Percentiles rank a stretch among this genome's conserved stretches.
phyloP scores from a whole-genome alignment of 2,113 vertebrate genomes.

The Myotis yumanensis region DNA sequence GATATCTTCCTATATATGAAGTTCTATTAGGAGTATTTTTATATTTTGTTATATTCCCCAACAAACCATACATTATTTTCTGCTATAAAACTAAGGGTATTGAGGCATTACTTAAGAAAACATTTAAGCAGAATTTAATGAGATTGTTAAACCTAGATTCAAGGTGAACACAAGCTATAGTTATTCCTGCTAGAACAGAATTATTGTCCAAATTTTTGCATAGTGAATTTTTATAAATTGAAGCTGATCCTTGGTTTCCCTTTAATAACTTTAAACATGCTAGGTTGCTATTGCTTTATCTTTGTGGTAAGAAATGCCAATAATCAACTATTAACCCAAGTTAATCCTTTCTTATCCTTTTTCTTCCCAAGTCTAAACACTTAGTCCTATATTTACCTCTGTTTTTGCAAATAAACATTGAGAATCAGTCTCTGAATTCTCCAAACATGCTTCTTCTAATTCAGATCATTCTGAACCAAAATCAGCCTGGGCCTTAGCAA shows the following conservation, averaged over 20 bases:
- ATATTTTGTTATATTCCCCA: neutral
- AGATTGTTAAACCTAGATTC: neutral
- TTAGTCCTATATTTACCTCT: slow-evolving; percentile 3
- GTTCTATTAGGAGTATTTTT: neutral
- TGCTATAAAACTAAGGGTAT: slow-evolving; percentile 11
- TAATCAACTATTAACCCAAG: slow-evolving; percentile 17
- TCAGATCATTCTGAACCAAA: slow-evolving; percentile 56
- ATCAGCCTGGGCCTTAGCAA: slow-evolving; percentile 22
- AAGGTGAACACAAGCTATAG: neutral
- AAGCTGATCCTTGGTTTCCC: neutral
- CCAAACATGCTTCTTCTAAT: slow-evolving; percentile 46
- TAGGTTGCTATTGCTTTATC: neutral
- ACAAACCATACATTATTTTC: neutral
- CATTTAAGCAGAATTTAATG: neutral
- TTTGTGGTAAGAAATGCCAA: neutral
- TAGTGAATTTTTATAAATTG: slow-evolving; percentile 6
- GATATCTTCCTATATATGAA: neutral
- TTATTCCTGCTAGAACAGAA: neutral
- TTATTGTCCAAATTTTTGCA: neutral
- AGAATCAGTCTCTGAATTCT: slow-evolving; percentile 34
- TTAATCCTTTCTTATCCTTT: neutral
- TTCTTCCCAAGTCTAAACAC: neutral
- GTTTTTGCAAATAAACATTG: slow-evolving; percentile 51
- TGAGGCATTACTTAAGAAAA: neutral
- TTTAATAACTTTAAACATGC: neutral